Conservation (phyloP, 2,113 vertebrate species). For the Perca schrenkii region DNA sequence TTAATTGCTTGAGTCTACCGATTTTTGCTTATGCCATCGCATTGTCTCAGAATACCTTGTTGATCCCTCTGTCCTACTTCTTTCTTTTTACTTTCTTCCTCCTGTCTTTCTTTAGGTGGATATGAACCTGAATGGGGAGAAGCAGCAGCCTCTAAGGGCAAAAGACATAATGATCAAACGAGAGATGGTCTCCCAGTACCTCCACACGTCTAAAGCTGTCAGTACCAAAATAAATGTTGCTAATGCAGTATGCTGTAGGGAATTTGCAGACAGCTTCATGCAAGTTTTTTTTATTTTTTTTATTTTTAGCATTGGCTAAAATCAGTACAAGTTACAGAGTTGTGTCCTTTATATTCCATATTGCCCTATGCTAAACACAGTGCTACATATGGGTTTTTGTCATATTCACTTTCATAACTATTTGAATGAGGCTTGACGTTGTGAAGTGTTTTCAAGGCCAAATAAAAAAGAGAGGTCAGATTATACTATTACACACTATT, state of each 20-base stretch:
- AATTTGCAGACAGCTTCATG: neutral
- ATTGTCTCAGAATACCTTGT: slow-evolving; percentile 6
- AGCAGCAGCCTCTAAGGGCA: slow-evolving; percentile 87
- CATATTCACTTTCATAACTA: neutral
- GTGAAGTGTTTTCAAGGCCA: neutral
- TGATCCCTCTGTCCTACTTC: neutral
- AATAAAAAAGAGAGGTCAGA: neutral
- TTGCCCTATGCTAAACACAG: neutral
- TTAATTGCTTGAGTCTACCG: neutral
- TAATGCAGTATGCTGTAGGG: neutral
- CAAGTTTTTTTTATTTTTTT: neutral
- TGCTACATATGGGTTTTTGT: neutral
- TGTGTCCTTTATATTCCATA: neutral
- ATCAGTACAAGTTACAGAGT: neutral
- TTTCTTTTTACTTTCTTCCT: neutral
- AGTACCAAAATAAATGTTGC: slow-evolving; percentile 65
- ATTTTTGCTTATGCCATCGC: neutral
- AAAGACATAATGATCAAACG: slow-evolving; percentile 89
- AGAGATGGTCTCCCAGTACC: slow-evolving; percentile 92
- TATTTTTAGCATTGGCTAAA: neutral
- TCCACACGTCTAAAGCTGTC: slow-evolving; percentile 90
- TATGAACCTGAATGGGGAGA: slow-evolving; percentile 92
- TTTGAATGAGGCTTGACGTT: neutral
- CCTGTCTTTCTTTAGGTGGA: slow-evolving; percentile 82
- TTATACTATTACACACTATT: neutral